phyloP scores from a whole-genome alignment of 2,888 invertebrate species.

The Sphaeridia pumilis region DNA sequence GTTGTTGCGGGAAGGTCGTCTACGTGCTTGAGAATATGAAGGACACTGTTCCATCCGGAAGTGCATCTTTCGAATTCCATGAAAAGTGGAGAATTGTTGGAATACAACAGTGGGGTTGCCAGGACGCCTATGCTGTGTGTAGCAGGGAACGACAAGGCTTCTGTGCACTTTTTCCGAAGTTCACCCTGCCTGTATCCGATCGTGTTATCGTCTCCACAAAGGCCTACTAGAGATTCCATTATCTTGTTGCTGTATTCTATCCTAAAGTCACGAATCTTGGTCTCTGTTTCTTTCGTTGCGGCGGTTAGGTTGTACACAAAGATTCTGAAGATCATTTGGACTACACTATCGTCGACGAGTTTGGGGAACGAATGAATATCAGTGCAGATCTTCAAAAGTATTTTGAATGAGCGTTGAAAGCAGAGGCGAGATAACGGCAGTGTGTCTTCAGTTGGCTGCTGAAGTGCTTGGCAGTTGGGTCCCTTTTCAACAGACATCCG shows the following conservation, averaged over 20 bases:
- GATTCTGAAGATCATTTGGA: slow-evolving; percentile 10
- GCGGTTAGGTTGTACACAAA: slow-evolving; percentile 7
- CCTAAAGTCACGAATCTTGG: slow-evolving; percentile 1
- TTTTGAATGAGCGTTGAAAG: slow-evolving; percentile 10
- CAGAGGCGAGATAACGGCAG: slow-evolving; percentile 1
- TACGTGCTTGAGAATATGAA: slow-evolving; percentile 4
- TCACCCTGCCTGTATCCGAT: slow-evolving; percentile 10
- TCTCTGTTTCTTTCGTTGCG: background rate
- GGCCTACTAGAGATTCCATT: slow-evolving; percentile 11
- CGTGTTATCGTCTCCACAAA: slow-evolving; percentile 3
- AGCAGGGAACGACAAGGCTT: background rate
- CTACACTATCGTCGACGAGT: slow-evolving; percentile 3
- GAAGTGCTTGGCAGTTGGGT: background rate
- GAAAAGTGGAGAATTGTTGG: background rate
- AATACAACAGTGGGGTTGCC: slow-evolving; percentile 11
- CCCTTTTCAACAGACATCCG: slow-evolving; percentile 5
- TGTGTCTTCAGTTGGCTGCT: slow-evolving; percentile 3
- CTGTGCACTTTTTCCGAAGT: slow-evolving; percentile 8
- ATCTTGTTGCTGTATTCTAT: slow-evolving; percentile 6
- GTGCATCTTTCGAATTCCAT: slow-evolving; percentile 10
- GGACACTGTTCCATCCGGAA: slow-evolving; percentile 2
- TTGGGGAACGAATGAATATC: slow-evolving; percentile 9
- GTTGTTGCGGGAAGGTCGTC: slow-evolving; percentile 2
- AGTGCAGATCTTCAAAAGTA: slow-evolving; percentile 6
- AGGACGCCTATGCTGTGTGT: slow-evolving; percentile 4